Evolutionary conservation across 2,888 invertebrate species (phyloP), one percentile per base, ranked within the genome.

Genomic region (Desoria tigrina): DNA sequence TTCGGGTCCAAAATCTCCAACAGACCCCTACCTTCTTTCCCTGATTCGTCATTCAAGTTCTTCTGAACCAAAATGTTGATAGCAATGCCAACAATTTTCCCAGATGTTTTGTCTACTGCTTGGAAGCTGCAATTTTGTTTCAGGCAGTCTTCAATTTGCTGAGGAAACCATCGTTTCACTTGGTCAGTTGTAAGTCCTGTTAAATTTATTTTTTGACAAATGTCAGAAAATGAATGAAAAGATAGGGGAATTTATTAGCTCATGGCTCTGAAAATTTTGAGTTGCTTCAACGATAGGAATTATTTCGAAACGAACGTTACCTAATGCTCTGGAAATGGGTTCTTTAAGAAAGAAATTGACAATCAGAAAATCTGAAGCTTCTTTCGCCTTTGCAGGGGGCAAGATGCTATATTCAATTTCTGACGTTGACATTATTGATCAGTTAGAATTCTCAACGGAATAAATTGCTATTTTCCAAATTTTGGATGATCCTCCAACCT

Each of bases 21-120:
- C 18, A 65, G 32, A n/a, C 65, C 65, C 11, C 65, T 21, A 18
- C 65, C 65, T 65, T 65, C 65, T 18, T 21, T 28, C 23, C 50
- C 45, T 11, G 51, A 42, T 24, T 28, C 45, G 6, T 32, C 26
- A 27, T 61, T 24, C 23, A 65, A 23, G 1, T 1, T 39, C 39
- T 61, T 65, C 42, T 65, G 61, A 1, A 50, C 55, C 11, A 65
- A 18, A 6, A 65, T 65, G 28, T 65, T 65, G 7, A 65, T 57
- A 23, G 65, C 65, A 14, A 65, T 56, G 1, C 65, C 65, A 4
- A 65, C 61, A 3, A 61, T 24, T 28, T 61, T 37, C 14, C 61
- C 61, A 1, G 61, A 56, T 18, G 26, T 37, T 3, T 23, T 11
- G 37, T 65, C 61, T 50, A 42, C n/a, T 1, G 65, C 65, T 9